phyloP scores from a whole-genome alignment of 2,113 vertebrate species.

The Hippocampus guttulatus region DNA sequence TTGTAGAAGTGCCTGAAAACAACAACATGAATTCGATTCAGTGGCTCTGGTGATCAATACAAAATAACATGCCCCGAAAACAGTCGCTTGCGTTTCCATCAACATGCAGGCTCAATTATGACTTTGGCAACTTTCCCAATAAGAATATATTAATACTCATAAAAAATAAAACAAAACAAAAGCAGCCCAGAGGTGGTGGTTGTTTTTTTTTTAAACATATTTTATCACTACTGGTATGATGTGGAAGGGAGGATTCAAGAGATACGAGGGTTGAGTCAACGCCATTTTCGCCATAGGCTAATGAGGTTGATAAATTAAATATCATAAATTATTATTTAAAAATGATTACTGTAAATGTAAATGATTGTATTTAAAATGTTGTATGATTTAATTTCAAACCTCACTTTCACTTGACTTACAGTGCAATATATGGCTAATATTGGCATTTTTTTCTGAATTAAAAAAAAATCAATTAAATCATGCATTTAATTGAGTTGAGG shows the following conservation, averaged over 20 bases:
- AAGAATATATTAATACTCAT: not conserved
- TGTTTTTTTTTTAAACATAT: not conserved
- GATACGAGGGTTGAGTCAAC: not conserved
- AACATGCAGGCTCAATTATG: not conserved
- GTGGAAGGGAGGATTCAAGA: not conserved
- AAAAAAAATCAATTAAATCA: too few relatives aligned
- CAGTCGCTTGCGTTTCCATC: not conserved
- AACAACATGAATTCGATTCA: not conserved
- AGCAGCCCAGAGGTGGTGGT: not conserved
- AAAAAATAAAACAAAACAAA: not conserved
- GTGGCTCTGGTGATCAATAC: not conserved
- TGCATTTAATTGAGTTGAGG: too few relatives aligned
- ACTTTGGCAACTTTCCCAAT: not conserved
- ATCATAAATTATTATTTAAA: too few relatives aligned
- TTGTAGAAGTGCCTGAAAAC: not conserved
- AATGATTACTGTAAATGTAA: too few relatives aligned
- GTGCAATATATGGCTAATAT: too few relatives aligned
- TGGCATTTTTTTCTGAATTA: too few relatives aligned
- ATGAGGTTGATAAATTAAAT: too few relatives aligned
- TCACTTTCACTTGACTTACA: too few relatives aligned
- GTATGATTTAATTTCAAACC: too few relatives aligned
- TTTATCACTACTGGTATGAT: not conserved
- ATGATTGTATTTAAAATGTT: too few relatives aligned
- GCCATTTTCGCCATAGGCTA: too few relatives aligned
- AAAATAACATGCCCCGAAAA: not conserved